A percentile compares a stretch with the other conserved stretches of the same genome.
phyloP scores from a whole-genome alignment of 2,113 vertebrate species.

The Peromyscus maniculatus region DNA sequence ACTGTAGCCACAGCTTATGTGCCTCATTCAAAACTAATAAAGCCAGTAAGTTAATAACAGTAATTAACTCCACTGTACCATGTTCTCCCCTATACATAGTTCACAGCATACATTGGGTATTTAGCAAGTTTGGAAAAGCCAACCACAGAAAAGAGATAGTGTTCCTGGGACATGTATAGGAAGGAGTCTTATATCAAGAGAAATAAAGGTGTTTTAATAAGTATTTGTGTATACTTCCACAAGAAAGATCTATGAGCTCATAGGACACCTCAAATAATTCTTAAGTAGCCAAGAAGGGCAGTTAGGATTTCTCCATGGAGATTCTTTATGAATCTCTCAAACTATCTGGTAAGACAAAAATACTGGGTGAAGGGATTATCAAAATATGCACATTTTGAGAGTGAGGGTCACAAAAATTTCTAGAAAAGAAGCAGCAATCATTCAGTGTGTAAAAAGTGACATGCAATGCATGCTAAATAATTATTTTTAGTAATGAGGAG shows the following conservation, averaged over 20 bases:
- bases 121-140: slow-evolving; percentile 44
- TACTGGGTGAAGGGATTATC: neutral
- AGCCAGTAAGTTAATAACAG: slow-evolving; percentile 81
- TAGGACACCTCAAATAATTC: slow-evolving; percentile 14
- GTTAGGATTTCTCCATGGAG: slow-evolving; percentile 30
- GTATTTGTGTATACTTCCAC: neutral
- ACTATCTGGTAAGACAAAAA: slow-evolving; percentile 24
- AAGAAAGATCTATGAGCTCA: slow-evolving; percentile 22
- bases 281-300: slow-evolving; percentile 31
- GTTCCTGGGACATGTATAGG: neutral
- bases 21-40: slow-evolving; percentile 82
- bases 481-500: neutral
- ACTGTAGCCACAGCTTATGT: slow-evolving; percentile 68
- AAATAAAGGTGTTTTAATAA: neutral
- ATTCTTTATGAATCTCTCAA: slow-evolving; percentile 20
- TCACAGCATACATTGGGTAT: slow-evolving; percentile 47
- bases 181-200: neutral
- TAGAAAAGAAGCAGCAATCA: neutral
- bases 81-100: slow-evolving; percentile 52
- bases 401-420: slow-evolving; percentile 4
- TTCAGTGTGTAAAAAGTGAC: neutral
- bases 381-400: slow-evolving; percentile 52
- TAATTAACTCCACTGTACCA: slow-evolving; percentile 76
- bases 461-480: neutral
- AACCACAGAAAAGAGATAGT: slow-evolving; percentile 19